Evolutionary conservation across 2,113 vertebrate genomes (phyloP), one percentile per base, ranked within the genome.

Genomic region (Macquaria australasica): DNA sequence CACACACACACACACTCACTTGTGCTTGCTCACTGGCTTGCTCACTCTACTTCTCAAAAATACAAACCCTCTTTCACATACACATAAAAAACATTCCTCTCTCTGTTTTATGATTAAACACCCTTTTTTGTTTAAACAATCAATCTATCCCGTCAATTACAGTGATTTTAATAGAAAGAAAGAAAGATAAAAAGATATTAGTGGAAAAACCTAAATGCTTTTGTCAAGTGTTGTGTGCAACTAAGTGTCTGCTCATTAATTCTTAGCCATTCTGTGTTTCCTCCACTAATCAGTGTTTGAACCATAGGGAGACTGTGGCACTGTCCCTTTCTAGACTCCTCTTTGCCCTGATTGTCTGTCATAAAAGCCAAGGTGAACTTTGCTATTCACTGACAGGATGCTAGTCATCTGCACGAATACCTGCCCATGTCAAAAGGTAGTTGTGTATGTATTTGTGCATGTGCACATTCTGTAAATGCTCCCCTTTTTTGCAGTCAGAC

Each of bases 281-380:
- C 63, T 76, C n/a, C 15, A n/a, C 18, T 34, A 55, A 77, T n/a
- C 39, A 68, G 28, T 37, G 69, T 80, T 74, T 79, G 64, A 88
- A 82, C 43, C 55, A 66, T 56, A 78, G 56, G 39, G 59, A 87
- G n/a, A 63, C 20, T 34, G n/a, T 39, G 75, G 25, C 7, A 28
- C 56, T 56, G 8, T 75, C 39, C 84, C 79, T 78, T 77, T 79
- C 25, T 45, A 12, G 53, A 45, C 41, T 72, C 60, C 66, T 83
- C 69, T 90, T 76, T 83, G 51, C 12, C 56, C 67, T 85, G 80
- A 86, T 76, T 81, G 81, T 83, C 75, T 79, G 85, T 88, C 77
- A 75, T 76, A 74, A 88, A 89, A 86, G 51, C 82, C 87, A 94
- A 91, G 91, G 91, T 92, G 85, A 92, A 89, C 87, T 85, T 86